Evolutionary conservation across 1,140 invertebrate genomes (phyloP).

Genomic region (Calycopis cecrops): DNA sequence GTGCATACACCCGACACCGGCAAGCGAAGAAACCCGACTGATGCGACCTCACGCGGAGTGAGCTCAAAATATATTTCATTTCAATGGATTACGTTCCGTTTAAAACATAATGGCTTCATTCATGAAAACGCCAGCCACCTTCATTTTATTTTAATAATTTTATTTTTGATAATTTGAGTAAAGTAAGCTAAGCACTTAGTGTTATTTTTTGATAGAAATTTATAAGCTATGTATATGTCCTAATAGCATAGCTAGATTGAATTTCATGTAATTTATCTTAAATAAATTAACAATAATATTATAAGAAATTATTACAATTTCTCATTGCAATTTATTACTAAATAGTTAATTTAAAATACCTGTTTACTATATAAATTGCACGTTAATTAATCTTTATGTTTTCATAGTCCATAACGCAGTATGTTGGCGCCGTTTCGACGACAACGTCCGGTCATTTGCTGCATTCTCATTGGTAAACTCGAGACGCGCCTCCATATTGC

Average conservation of each 20-base stretch:
- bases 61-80: constrained; percentile 46
- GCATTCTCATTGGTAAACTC: constrained; percentile 43
- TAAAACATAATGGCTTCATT: constrained; percentile 43
- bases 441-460: constrained; percentile 30
- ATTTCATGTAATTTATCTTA: no score
- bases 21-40: constrained; percentile 71
- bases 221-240: no score
- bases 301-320: no score
- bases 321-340: background rate
- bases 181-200: no score
- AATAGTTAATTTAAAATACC: constrained; percentile 9
- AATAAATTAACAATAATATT: no score
- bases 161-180: background rate
- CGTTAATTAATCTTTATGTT: background rate
- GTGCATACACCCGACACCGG: constrained; percentile 50
- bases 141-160: background rate
- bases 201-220: no score
- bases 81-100: constrained; percentile 50
- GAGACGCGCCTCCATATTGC: constrained; percentile 39
- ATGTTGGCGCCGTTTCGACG: constrained; percentile 41
- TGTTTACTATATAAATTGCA: background rate
- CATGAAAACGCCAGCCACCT: constrained; percentile 24
- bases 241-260: no score
- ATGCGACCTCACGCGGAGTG: constrained; percentile 53
- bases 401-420: constrained; percentile 25